A percentile compares a stretch with the other conserved stretches of the same genome.
These are phyloP conservation scores for Tipula unca DNA, from an alignment of 2,888 invertebrate genomes.

Conservation along the genomic window DNA sequence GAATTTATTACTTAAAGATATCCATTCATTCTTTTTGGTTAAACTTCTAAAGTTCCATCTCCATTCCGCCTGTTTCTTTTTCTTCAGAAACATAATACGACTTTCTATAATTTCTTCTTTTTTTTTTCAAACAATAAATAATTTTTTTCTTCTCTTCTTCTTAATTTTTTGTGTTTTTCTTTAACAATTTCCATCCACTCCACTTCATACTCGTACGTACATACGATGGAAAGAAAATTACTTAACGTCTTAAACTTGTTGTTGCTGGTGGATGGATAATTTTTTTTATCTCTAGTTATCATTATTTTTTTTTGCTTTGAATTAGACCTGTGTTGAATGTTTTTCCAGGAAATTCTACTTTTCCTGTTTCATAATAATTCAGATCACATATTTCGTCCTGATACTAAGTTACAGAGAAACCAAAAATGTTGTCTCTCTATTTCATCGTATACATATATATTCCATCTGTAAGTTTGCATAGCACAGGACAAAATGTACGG, in stretches of 20 bases:
- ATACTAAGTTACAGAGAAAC: neutral
- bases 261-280: neutral
- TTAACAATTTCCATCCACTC: neutral
- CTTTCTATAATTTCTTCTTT: neutral
- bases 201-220: neutral
- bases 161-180: neutral
- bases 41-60: neutral
- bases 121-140: neutral
- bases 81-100: neutral
- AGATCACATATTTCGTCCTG: neutral
- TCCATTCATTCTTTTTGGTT: neutral
- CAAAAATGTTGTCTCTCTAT: neutral
- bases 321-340: neutral
- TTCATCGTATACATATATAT: neutral
- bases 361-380: neutral
- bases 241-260: neutral
- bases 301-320: neutral
- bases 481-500: neutral
- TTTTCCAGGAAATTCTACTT: neutral
- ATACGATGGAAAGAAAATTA: neutral
- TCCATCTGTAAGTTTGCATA: neutral
- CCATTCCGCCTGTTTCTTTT: neutral
- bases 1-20: neutral
- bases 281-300: neutral
- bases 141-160: neutral